Conservation (phyloP, 2,113 vertebrate species). For the Regulus satrapa region DNA sequence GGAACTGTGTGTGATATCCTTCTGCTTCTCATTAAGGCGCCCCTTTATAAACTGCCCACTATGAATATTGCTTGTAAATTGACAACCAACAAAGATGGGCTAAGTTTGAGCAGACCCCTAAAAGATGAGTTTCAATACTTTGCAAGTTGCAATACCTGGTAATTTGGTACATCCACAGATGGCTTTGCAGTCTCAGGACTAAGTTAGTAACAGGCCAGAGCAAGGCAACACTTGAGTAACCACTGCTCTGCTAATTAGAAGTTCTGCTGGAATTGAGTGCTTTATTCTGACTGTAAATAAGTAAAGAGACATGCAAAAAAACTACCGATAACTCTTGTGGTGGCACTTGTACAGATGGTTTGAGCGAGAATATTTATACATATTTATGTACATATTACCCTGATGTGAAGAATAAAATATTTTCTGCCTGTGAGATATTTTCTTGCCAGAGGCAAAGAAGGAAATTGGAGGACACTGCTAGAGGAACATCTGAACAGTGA, state of each 20-base stretch:
- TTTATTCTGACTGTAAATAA: conserved; percentile 18
- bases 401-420: conserved; percentile 9
- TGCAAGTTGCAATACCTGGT: neutral
- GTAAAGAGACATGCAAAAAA: neutral
- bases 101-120: neutral
- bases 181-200: neutral
- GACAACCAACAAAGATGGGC: neutral
- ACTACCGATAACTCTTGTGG: neutral
- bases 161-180: neutral
- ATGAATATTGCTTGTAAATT: neutral
- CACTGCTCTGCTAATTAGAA: neutral
- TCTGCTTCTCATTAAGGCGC: neutral
- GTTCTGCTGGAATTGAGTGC: neutral
- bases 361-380: neutral
- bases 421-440: neutral
- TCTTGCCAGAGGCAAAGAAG: neutral
- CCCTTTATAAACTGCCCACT: neutral
- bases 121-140: neutral
- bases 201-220: neutral
- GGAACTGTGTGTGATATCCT: neutral
- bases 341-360: conserved; percentile 9
- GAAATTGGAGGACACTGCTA: neutral
- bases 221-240: neutral
- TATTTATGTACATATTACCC: neutral
- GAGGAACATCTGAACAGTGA: neutral